A percentile compares a stretch with the other conserved stretches of the same genome.
These are phyloP conservation scores for Callyntrura sp. DNA, from an alignment of 2,888 invertebrate species.

Conservation along the genomic window DNA sequence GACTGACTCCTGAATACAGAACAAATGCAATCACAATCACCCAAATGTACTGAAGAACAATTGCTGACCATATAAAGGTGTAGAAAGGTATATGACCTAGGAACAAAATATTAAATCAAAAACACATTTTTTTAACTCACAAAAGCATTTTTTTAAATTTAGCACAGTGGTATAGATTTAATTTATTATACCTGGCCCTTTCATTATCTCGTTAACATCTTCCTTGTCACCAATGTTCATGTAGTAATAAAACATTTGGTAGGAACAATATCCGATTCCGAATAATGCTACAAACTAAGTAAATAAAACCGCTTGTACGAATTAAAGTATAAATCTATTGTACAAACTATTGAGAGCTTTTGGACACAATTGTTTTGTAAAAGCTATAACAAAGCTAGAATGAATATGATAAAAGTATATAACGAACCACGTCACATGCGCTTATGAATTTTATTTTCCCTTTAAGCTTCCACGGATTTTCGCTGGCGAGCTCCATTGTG, in stretches of 20 bases:
- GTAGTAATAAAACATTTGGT: constrained; percentile 77
- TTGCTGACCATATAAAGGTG: constrained; percentile 77
- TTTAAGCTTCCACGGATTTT: constrained; percentile 82
- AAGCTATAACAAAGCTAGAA: no score
- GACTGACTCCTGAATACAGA: constrained; percentile 74
- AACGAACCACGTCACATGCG: constrained; percentile 72
- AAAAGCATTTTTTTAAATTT: background rate
- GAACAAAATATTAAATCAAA: background rate
- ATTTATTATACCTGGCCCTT: constrained; percentile 53
- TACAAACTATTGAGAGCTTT: no score
- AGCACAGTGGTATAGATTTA: no score
- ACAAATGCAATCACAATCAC: constrained; percentile 75
- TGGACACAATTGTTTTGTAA: no score
- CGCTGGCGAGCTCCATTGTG: constrained; percentile 50
- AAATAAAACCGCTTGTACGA: background rate
- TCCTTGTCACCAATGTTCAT: constrained; percentile 55
- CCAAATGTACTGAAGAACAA: constrained; percentile 74
- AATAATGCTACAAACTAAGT: constrained; percentile 42
- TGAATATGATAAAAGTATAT: background rate
- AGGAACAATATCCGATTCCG: constrained; percentile 73
- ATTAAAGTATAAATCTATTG: background rate
- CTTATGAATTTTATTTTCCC: constrained; percentile 73
- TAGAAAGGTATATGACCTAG: constrained; percentile 78
- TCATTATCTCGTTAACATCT: constrained; percentile 61
- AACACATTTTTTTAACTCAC: background rate